phyloP scores from a whole-genome alignment of 2,888 invertebrate species.

The Rhagophthalmus giganteus region DNA sequence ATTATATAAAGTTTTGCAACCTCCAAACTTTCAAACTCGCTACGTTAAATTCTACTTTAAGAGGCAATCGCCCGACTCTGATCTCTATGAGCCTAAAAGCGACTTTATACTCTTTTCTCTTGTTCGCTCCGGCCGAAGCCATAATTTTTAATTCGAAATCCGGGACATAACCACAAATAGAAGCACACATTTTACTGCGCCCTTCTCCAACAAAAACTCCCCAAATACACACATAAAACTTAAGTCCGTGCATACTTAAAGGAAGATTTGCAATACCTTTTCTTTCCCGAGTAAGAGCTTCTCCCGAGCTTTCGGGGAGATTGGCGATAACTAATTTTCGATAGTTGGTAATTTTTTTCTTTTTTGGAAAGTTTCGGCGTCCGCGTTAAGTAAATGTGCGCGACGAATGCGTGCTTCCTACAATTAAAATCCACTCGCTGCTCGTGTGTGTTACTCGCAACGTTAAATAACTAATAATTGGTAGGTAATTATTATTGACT shows the following conservation, averaged over 20 bases:
- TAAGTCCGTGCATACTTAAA: conserved; percentile 3
- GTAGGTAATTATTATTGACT: not conserved
- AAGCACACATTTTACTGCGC: conserved; percentile 11
- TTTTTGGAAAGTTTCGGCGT: too few species aligned
- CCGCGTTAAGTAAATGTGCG: too few species aligned
- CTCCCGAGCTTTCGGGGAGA: too few species aligned
- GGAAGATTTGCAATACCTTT: conserved; percentile 7
- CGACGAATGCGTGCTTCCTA: too few species aligned
- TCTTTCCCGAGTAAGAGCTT: too few species aligned
- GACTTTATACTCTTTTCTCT: conserved; percentile 17
- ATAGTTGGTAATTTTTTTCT: too few species aligned
- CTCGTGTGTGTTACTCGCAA: not conserved
- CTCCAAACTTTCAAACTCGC: conserved; percentile 44
- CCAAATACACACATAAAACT: conserved; percentile 15
- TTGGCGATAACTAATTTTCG: too few species aligned
- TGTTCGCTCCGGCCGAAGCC: conserved; percentile 8
- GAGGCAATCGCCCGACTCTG: conserved; percentile 46
- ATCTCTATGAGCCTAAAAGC: conserved; percentile 25
- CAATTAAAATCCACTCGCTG: too few species aligned
- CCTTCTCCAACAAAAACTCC: conserved; percentile 1
- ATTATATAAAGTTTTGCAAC: conserved; percentile 43
- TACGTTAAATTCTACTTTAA: conserved; percentile 53
- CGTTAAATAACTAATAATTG: not conserved
- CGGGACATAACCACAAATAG: conserved; percentile 17
- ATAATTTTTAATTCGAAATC: conserved; percentile 15